phyloP scores from a whole-genome alignment of 2,797 vertebrate genomes.

The Tolypeutes matacus region DNA sequence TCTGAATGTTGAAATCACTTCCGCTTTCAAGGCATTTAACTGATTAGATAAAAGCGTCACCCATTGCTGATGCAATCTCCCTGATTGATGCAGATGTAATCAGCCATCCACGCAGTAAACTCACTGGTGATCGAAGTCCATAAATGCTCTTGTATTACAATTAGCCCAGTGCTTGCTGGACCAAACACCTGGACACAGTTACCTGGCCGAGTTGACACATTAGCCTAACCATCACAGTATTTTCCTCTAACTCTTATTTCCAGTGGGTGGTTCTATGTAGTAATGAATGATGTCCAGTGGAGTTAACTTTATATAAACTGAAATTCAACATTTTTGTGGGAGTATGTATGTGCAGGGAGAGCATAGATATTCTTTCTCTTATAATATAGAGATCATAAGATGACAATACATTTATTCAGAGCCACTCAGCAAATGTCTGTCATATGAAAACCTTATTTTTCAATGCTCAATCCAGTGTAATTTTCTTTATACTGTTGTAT shows the following conservation, averaged over 20 bases:
- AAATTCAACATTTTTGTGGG: neutral
- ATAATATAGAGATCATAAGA: neutral
- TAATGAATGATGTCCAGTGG: constrained; percentile 13
- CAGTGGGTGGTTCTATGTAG: neutral
- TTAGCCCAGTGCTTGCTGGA: too few species aligned
- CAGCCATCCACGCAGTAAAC: too few species aligned
- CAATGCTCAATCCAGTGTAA: neutral
- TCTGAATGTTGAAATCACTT: too few species aligned
- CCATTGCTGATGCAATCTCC: too few species aligned
- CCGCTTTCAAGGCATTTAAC: too few species aligned
- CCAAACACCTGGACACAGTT: too few species aligned
- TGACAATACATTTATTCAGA: neutral
- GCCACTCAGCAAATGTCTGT: neutral
- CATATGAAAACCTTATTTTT: neutral
- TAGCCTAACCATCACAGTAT: too few species aligned
- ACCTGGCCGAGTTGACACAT: too few species aligned
- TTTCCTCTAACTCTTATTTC: neutral
- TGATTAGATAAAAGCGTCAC: too few species aligned
- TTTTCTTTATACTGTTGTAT: neutral
- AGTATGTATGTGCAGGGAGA: neutral
- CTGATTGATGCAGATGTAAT: too few species aligned
- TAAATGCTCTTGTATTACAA: too few species aligned
- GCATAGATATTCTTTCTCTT: neutral
- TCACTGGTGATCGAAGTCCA: too few species aligned
- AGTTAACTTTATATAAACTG: neutral